phyloP scores from a whole-genome alignment of 2,888 invertebrate genomes.

The Hemaris fuciformis region DNA sequence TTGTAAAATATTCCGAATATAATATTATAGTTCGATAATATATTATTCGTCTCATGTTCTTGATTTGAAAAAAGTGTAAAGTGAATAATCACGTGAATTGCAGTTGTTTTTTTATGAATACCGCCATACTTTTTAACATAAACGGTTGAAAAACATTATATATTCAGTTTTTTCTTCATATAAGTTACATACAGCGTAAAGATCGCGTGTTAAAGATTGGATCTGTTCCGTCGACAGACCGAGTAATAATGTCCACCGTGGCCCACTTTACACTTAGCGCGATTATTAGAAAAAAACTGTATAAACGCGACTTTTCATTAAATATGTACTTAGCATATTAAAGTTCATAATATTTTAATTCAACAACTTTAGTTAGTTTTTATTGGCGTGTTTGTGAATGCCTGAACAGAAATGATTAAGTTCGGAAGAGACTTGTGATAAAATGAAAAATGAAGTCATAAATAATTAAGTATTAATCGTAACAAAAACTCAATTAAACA shows the following conservation, averaged over 20 bases:
- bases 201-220: constrained; percentile 48
- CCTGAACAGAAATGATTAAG: neutral
- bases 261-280: constrained; percentile 22
- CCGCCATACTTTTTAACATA: neutral
- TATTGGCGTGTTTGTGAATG: neutral
- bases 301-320: neutral
- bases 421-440: too few relatives aligned
- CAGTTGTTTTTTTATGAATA: neutral
- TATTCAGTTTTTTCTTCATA: constrained; percentile 21
- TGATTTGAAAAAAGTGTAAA: neutral
- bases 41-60: neutral
- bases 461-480: too few relatives aligned
- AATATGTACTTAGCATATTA: neutral
- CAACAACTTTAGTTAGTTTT: neutral
- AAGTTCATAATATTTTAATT: neutral
- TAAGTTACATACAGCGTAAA: constrained; percentile 19
- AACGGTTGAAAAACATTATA: neutral
- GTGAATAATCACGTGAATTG: neutral
- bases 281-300: constrained; percentile 17
- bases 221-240: constrained; percentile 35
- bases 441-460: too few relatives aligned
- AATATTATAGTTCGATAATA: too few relatives aligned
- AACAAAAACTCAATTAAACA: too few relatives aligned
- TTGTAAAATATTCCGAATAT: too few relatives aligned
- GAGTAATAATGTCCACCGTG: constrained; percentile 18